phyloP scores from a whole-genome alignment of 2,113 vertebrate species.

The Mormyrus lacerda region DNA sequence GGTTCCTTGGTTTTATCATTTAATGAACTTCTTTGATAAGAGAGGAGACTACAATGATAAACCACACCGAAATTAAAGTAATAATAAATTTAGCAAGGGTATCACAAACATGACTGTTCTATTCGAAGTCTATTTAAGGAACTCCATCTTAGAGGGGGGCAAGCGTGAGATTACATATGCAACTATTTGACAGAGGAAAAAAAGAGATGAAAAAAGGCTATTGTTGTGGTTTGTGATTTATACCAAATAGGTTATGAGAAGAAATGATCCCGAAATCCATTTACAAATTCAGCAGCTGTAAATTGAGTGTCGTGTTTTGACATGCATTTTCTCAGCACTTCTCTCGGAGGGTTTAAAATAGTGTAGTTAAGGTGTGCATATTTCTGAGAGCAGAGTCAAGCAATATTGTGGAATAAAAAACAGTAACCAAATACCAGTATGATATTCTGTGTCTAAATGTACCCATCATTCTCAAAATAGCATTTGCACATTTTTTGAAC shows the following conservation, averaged over 20 bases:
- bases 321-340: not conserved
- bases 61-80: not conserved
- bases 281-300: not conserved
- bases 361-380: not conserved
- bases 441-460: not conserved
- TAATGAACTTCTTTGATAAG: not conserved
- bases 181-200: not conserved
- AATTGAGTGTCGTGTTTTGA: not conserved
- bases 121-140: not conserved
- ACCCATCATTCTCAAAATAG: not conserved
- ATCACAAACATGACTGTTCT: not conserved
- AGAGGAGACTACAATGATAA: not conserved
- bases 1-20: not conserved
- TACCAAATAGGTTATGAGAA: not conserved
- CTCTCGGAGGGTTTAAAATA: not conserved
- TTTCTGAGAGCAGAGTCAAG: not conserved
- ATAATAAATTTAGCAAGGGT: not conserved
- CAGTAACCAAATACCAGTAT: not conserved
- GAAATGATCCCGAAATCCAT: not conserved
- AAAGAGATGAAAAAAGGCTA: not conserved
- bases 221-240: not conserved
- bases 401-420: not conserved
- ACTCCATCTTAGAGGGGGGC: not conserved
- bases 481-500: not conserved
- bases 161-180: not conserved